Conservation (phyloP, 2,888 invertebrate species). For the Bimastos eiseni region DNA sequence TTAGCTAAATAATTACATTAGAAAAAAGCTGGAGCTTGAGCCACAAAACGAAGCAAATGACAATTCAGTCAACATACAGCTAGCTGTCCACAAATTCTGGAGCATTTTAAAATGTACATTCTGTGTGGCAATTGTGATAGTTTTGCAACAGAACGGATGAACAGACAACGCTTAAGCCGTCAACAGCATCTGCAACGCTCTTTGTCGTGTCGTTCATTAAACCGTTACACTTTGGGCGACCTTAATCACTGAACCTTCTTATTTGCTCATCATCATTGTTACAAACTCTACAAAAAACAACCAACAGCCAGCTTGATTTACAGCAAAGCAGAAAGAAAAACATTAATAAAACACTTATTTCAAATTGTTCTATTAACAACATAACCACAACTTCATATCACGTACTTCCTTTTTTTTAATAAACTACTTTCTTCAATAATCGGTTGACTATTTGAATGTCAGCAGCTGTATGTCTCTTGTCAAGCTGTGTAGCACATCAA, state of each 20-base stretch:
- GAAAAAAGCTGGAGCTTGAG: slow-evolving; percentile 1
- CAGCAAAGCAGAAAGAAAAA: background rate
- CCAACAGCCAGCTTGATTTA: slow-evolving; percentile 10
- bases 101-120: slow-evolving; percentile 24
- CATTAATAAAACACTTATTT: background rate
- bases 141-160: slow-evolving; percentile 21
- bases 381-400: background rate
- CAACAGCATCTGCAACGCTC: background rate
- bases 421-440: background rate
- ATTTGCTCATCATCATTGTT: slow-evolving; percentile 48
- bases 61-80: slow-evolving; percentile 21
- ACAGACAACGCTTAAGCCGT: background rate
- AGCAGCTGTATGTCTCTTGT: background rate
- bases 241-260: background rate
- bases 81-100: background rate
- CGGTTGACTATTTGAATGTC: background rate
- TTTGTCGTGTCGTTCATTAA: background rate
- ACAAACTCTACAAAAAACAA: slow-evolving; percentile 47
- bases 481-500: background rate
- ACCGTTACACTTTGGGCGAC: background rate
- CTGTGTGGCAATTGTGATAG: slow-evolving; percentile 23
- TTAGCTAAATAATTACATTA: background rate
- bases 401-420: background rate
- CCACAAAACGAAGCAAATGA: slow-evolving; percentile 17
- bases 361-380: background rate